phyloP scores from a whole-genome alignment of 2,113 vertebrate genomes.

The Mus musculus region GRCm39 chr14:48940501-48941000 shows the following conservation, averaged over 20 bases:
- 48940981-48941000: too few relatives aligned
- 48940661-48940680: background rate
- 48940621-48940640: background rate
- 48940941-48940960: too few relatives aligned
- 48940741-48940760: background rate
- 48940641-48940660: background rate
- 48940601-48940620: background rate
- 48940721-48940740: background rate
- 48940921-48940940: too few relatives aligned
- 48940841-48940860: too few relatives aligned
- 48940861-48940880: too few relatives aligned
- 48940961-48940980: too few relatives aligned
- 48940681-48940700: background rate
- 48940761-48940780: slow-evolving; percentile 2
- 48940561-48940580: background rate
- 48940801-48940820: background rate
- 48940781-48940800: background rate
- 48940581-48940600: background rate
- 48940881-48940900: too few relatives aligned
- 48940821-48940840: background rate
- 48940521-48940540: background rate
- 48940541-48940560: background rate
- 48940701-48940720: background rate
- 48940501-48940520: background rate
- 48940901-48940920: too few relatives aligned